Base-by-base conservation (phyloP, 2,888 invertebrate species). In the Choreutis nemorana region DNA sequence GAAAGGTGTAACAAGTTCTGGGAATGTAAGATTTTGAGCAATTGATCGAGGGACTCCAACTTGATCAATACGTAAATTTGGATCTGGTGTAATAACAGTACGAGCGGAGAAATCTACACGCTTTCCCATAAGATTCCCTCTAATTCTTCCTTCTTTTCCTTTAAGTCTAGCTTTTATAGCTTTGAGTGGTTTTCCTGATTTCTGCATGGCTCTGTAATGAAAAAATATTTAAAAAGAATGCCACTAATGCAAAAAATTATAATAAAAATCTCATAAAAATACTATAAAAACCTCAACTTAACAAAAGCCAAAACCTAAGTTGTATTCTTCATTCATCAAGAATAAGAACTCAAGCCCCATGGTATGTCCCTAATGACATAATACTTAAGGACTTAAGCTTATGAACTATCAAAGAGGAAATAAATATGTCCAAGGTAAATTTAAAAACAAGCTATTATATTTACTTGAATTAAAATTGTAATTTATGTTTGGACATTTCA, bases 121-220 rank as follows among this genome's bases (percentile, higher is more conserved):
- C 66, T 99, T 99, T 30, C 99, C 99, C 99, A 99, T 99, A 49
- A 99, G 85, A 68, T 99, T 99, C 49, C 99, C 99, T 70, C 99
- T 84, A 52, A 99, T 98, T 52, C 99, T 85, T 0, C 99, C 99
- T 86, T 99, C 99, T 62, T 99, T 99, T 11, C 98, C 97, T 73
- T 98, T 98, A 28, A 94, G 64, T 26, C 99, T 86, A 3, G 97
- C 94, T 65, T 99, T 99, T 29, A 99, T 84, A 0, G 99, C 97
- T 79, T 99, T 99, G 5, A 99, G 72, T 0, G 99, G 99, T 60
- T 99, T 91, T 3, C 99, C 99, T 1, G 97, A 97, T 68, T 99
- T 99, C 65, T 99, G 99, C 87, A 97, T 95, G 6, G 99, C 99
- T 50, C 92, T 84, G 48, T 42, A 75, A 75, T 41, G 35, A 29